A percentile compares a stretch with the other conserved stretches of the same genome.
Evolutionary conservation across 2,113 vertebrate genomes (phyloP).

Genomic region (Amphilophus citrinellus): DNA sequence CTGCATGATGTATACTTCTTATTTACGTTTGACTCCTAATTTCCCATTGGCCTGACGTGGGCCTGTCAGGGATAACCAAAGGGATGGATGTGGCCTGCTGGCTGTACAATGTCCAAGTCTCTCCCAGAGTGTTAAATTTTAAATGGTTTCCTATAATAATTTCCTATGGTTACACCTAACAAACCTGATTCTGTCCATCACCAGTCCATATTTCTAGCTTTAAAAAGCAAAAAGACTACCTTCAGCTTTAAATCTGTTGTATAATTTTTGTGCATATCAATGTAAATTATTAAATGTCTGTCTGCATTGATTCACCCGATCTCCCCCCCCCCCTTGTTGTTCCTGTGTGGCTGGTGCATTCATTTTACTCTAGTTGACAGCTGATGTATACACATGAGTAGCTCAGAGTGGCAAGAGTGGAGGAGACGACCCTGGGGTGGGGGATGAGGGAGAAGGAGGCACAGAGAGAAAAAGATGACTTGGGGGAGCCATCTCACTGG

Average conservation of each 20-base stretch:
- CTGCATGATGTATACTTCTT: no score
- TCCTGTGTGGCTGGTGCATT: slow-evolving; percentile 57
- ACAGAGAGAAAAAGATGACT: slow-evolving; percentile 42
- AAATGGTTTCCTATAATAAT: no score
- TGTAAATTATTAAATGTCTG: slow-evolving; percentile 22
- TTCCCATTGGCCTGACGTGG: no score
- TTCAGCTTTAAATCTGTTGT: not conserved
- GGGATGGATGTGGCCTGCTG: no score
- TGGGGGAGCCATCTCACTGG: slow-evolving; percentile 57
- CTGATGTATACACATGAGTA: slow-evolving; percentile 82
- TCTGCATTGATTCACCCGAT: slow-evolving; percentile 26
- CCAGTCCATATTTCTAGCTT: not conserved
- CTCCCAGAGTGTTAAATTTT: not conserved
- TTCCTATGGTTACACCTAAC: slow-evolving; percentile 7
- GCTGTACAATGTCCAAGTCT: no score
- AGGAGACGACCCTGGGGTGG: slow-evolving; percentile 56
- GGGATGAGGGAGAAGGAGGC: slow-evolving; percentile 40
- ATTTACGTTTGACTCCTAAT: no score
- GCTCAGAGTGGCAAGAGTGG: slow-evolving; percentile 63
- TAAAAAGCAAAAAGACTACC: not conserved
- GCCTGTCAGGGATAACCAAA: no score
- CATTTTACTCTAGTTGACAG: slow-evolving; percentile 82
- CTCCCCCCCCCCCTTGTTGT: slow-evolving; percentile 46
- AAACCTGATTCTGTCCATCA: not conserved
- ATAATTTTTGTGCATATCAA: slow-evolving; percentile 14